Evolutionary conservation across 1,140 invertebrate genomes (phyloP), one percentile per base, ranked within the genome.

Genomic region (Alviniconcha marisindica): DNA sequence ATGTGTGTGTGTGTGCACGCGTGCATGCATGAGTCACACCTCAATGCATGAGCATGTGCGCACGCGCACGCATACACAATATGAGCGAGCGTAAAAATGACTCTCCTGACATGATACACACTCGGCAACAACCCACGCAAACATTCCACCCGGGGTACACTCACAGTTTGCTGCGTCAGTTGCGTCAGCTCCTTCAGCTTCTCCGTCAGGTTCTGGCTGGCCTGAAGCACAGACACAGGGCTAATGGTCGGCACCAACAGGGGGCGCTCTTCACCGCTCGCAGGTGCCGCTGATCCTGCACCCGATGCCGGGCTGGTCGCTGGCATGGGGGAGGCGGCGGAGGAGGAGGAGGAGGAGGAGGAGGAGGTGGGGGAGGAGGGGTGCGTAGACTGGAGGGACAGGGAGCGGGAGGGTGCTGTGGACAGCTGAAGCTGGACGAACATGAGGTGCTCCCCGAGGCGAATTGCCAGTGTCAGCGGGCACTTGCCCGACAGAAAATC

Each of bases 361-460:
- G 33, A 14, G 38, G 38, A 21, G 28, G 63, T 40, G 56, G 42
- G n/a, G 40, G 54, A 71, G 38, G 51, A 14, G 24, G 28, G 1
- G 84, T 36, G 86, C 10, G 69, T 28, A 2, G 36, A 4, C 31
- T 15, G 36, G 42, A 51, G 12, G 38, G 56, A 51, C 36, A 80
- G 56, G 5, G 81, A 38, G 33, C 31, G 71, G 38, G 66, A 76
- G 21, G 73, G 51, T 31, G 36, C 48, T 2, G 97, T 98, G 69
- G 97, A 98, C 77, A 99, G 93, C 92, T 98, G 97, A 56, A 98
- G 94, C 92, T 98, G 97, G 82, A 99, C 98, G 81, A 98, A 95
- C 97, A 98, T 98, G 96, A 98, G 98, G 93, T 98, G 97, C 92
- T 98, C 97, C 36, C 97, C 97, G 21, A 98, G 94, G 83, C 97